phyloP scores from a whole-genome alignment of 2,888 invertebrate genomes.

The Hydriomena furcata region DNA sequence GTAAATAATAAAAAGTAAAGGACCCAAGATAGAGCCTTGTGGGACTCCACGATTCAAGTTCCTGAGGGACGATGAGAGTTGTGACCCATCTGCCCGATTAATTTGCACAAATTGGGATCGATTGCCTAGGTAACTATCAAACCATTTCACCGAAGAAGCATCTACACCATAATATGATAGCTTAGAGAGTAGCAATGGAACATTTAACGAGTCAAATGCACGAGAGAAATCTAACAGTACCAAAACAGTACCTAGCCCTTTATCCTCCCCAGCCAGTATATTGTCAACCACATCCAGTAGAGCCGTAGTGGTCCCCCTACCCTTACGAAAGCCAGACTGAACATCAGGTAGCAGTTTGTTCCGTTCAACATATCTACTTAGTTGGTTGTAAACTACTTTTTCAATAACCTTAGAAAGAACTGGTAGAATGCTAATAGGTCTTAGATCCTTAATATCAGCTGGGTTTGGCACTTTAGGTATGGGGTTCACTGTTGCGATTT shows the following conservation, averaged over 20 bases:
- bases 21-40: no score
- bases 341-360: not conserved
- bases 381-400: not conserved
- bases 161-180: not conserved
- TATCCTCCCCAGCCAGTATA: not conserved
- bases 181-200: not conserved
- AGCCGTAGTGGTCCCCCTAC: not conserved
- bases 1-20: no score
- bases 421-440: not conserved
- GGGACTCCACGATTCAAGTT: no score
- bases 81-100: no score
- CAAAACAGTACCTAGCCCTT: not conserved
- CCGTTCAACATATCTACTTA: not conserved
- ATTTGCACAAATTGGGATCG: no score
- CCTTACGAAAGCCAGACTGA: not conserved
- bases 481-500: not conserved
- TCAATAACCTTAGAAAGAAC: not conserved
- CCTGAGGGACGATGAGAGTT: no score
- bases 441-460: not conserved
- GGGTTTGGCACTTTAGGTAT: not conserved
- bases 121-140: no score
- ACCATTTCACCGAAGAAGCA: not conserved
- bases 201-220: not conserved
- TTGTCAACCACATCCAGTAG: not conserved
- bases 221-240: not conserved